Evolutionary conservation across 2,113 vertebrate species (phyloP).

Genomic region (Artemisiospiza belli): DNA sequence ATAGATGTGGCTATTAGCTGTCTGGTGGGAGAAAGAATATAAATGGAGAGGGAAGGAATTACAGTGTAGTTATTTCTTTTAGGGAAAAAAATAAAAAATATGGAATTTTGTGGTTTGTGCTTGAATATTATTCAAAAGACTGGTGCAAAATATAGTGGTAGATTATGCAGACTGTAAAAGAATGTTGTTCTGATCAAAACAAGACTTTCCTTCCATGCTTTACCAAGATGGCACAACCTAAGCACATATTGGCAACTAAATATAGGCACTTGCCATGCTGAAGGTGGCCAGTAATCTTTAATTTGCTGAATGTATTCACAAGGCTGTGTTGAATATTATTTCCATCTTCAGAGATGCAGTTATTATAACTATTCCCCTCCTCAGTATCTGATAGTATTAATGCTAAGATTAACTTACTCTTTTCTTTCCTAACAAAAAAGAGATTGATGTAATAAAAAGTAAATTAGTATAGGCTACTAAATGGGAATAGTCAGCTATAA

Average conservation of each 20-base stretch:
- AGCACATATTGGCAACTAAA: neutral
- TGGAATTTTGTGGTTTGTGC: neutral
- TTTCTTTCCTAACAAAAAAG: neutral
- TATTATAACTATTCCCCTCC: neutral
- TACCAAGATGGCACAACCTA: neutral
- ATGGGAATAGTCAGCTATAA: neutral
- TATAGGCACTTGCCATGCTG: neutral
- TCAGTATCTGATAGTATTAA: neutral
- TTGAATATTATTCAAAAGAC: neutral
- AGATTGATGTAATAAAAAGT: constrained; percentile 1
- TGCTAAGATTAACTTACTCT: neutral
- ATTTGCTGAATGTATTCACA: neutral
- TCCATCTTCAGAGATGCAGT: neutral
- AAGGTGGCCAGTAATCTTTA: neutral
- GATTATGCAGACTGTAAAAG: neutral
- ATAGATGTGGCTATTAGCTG: neutral
- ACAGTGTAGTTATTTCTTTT: neutral
- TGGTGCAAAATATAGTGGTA: neutral
- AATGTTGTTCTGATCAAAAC: neutral
- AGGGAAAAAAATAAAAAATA: neutral
- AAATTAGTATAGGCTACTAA: constrained; percentile 29
- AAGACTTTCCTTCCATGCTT: neutral
- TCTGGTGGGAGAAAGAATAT: neutral
- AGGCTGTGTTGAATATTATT: neutral
- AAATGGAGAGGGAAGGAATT: neutral